A percentile compares a stretch with the other conserved stretches of the same genome.
Evolutionary conservation across 2,888 invertebrate species (phyloP).

Genomic region (Trissonchulus sp.): DNA sequence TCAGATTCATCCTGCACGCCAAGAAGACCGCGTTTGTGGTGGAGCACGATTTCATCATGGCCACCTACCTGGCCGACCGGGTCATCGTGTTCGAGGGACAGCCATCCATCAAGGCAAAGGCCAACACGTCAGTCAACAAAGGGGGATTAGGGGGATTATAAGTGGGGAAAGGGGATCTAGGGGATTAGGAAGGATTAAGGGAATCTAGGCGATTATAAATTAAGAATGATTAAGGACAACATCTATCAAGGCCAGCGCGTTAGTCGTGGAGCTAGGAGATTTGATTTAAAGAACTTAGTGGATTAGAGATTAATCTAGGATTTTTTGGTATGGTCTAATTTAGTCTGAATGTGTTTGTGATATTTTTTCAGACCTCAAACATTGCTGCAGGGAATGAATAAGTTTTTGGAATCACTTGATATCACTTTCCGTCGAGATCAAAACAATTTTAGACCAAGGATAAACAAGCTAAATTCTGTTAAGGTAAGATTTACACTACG

Average conservation of each 20-base stretch:
- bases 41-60: conserved; percentile 99
- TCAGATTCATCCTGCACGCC: conserved; percentile 85
- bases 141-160: no score
- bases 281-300: no score
- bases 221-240: no score
- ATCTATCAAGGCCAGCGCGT: no score
- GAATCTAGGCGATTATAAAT: no score
- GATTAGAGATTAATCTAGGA: no score
- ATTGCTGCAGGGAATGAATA: conserved; percentile 93
- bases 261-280: no score
- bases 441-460: conserved; percentile 94
- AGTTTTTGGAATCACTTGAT: conserved; percentile 84
- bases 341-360: no score
- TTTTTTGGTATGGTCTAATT: no score
- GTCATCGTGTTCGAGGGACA: conserved; percentile 96
- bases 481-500: conserved; percentile 58
- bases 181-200: no score
- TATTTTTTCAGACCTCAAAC: conserved; percentile 64
- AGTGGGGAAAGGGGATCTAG: no score
- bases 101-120: conserved; percentile 80
- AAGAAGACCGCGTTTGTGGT: conserved; percentile 99
- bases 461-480: conserved; percentile 91
- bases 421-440: conserved; percentile 98
- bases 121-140: conserved; percentile 65
- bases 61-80: conserved; percentile 93